These are phyloP conservation scores for Halichoerus grypus DNA, from an alignment of 2,113 vertebrate genomes.

Conservation along the genomic window DNA sequence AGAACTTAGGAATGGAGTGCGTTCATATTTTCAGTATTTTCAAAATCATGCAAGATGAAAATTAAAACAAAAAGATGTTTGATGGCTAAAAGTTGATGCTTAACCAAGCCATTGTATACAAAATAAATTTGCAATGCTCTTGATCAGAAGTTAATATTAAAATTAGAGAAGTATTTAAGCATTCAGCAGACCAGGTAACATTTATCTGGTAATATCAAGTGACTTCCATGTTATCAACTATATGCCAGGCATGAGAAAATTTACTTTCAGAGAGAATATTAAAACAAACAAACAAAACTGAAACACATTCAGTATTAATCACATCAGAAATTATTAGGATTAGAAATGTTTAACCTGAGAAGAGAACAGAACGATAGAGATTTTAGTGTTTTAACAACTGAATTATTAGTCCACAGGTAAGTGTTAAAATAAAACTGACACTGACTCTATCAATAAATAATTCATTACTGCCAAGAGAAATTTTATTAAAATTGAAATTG, in stretches of 20 bases:
- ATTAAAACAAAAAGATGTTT: neutral
- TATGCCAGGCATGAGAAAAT: neutral
- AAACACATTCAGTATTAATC: neutral
- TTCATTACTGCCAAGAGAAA: conserved; percentile 63
- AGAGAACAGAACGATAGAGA: neutral
- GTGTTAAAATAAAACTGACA: conserved; percentile 63
- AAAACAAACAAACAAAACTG: neutral
- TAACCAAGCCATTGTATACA: neutral
- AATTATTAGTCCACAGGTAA: conserved; percentile 55
- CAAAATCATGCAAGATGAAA: neutral
- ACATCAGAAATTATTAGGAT: neutral
- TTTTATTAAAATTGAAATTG: conserved; percentile 71
- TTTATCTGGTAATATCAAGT: neutral
- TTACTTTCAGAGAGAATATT: neutral
- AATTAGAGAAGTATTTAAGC: neutral
- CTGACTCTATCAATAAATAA: conserved; percentile 67
- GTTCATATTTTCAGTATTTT: neutral
- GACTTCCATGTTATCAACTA: neutral
- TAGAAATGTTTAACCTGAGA: conserved; percentile 19
- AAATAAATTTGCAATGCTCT: neutral
- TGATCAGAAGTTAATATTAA: neutral
- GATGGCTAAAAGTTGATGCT: neutral
- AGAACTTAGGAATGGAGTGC: neutral
- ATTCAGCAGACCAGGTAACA: neutral
- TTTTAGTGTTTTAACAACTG: conserved; percentile 41